Evolutionary conservation across 2,797 vertebrate species (phyloP), one percentile per base, ranked within the genome.

Genomic region (Onychomys arenicola): DNA sequence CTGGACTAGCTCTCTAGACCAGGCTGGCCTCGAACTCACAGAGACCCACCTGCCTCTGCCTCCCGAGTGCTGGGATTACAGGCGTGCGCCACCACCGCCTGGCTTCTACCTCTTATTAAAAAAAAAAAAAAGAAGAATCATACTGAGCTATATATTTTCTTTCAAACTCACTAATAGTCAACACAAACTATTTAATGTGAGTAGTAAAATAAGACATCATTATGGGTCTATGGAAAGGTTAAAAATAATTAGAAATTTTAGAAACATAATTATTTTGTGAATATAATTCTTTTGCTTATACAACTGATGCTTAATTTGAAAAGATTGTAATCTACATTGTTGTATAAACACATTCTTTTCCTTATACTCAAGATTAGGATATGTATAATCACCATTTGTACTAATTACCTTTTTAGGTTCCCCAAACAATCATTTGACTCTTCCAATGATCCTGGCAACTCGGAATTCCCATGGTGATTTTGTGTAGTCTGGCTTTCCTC

Each of bases 321-420:
- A 92, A 71, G 84, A 37, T 23, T 87, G 23, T n/a, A 55, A 71
- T 11, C 13, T 29, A 71, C 71, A 87, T 37, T 46, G n/a, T 19
- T 87, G 21, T 87, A 55, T 55, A 55, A 87, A 71, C 37, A 94
- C 49, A 78, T 13, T 89, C 21, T 87, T 93, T 94, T 81, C 90
- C 55, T 91, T 93, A 80, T 9, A 93, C 40, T 83, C 91, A 67
- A 94, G 65, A 80, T 52, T 80, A 92, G 52, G 21, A 49, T 52
- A 94, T 59, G 0, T 84, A 23, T 19, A 80, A 92, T 89, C 25
- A 90, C 34, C 73, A 94, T 93, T 78, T 69, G 10, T 75, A 59
- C 27, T 86, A 95, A 97, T 98, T 98, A 99, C 99, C 99, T 98
- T 96, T 97, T 96, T 0, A 90, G 92, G 57, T 97, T 97, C 87